These are phyloP conservation scores for Istiophorus platypterus DNA, from an alignment of 2,113 vertebrate species.

Conservation along the genomic window DNA sequence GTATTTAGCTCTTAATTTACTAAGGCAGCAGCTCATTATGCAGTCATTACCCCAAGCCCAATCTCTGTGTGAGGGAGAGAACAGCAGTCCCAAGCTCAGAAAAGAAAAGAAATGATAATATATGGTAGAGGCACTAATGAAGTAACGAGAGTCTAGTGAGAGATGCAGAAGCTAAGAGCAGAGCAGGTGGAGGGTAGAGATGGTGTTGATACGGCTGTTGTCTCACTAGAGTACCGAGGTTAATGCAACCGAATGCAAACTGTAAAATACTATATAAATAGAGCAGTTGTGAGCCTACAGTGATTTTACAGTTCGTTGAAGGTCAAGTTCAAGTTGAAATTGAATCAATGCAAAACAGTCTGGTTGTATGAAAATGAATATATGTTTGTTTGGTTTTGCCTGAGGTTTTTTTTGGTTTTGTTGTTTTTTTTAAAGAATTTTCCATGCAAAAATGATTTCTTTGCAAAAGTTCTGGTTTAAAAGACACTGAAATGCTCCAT, in stretches of 20 bases:
- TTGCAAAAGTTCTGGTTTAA: too few relatives aligned
- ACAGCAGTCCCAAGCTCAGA: background rate
- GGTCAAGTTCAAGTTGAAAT: background rate
- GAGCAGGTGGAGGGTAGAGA: conserved; percentile 17
- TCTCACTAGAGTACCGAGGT: background rate
- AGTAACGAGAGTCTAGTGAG: background rate
- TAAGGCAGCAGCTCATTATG: conserved; percentile 30
- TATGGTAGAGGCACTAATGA: background rate
- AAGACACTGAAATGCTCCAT: too few relatives aligned
- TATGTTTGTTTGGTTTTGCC: background rate
- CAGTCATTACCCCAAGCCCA: background rate
- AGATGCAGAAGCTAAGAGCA: background rate
- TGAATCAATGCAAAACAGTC: background rate
- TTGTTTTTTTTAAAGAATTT: background rate
- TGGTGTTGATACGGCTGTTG: background rate
- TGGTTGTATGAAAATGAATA: background rate
- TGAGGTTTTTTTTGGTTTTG: background rate
- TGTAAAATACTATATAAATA: background rate
- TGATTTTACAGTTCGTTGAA: background rate
- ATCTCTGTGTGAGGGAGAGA: background rate
- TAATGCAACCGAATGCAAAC: background rate
- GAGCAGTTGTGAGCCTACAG: background rate
- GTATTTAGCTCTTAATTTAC: conserved; percentile 31
- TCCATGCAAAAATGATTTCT: too few relatives aligned
- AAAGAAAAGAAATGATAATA: conserved; percentile 6